Evolutionary conservation across 2,797 vertebrate species (phyloP), one percentile per base, ranked within the genome.

Genomic region (Typhlichthys subterraneus): DNA sequence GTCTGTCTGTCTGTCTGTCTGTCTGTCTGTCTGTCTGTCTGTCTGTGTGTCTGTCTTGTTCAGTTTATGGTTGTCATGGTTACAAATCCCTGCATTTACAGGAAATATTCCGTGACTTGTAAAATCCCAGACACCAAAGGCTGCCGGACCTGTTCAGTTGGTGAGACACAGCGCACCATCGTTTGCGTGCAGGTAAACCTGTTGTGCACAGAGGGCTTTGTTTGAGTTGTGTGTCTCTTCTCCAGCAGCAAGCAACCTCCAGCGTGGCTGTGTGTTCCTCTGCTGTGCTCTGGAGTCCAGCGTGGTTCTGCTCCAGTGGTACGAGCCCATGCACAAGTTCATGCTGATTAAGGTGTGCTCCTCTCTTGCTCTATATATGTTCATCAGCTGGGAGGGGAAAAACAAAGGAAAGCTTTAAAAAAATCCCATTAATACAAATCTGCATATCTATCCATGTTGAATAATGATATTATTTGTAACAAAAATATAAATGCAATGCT

Each of bases 71-170:
- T 23, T 23, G 23, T 23, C 23, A 48, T 48, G 46, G 13, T 48
- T 12, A 12, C 46, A 48, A 48, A 48, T 12, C 13, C 62, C 56
- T 55, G 10, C 56, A 38, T 65, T 15, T 65, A 61, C 85, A 97
- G 96, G 87, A 98, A 94, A 84, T 93, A 84, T 69, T 75, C 88
- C 2, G 88, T 93, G 77, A 94, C 94, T 46, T 88, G 63, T 76
- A 98, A 97, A 88, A 93, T 98, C 64, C 95, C 94, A 0, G 95
- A 98, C 73, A 98, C 96, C 64, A 97, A 97, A 77, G 95, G 96
- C 73, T 97, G 96, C 86, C 91, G 85, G 75, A 93, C 87, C 12
- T 97, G 96, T 74, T 91, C 94, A 69, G 94, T 93, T 1, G 95
- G 96, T 97, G 85, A 94, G 94, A 69, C 0, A 19, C 48, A 10